A percentile compares a stretch with the other conserved stretches of the same genome.
Conservation (phyloP, 2,797 vertebrate genomes). For the Lepilemur septentrionalis region DNA sequence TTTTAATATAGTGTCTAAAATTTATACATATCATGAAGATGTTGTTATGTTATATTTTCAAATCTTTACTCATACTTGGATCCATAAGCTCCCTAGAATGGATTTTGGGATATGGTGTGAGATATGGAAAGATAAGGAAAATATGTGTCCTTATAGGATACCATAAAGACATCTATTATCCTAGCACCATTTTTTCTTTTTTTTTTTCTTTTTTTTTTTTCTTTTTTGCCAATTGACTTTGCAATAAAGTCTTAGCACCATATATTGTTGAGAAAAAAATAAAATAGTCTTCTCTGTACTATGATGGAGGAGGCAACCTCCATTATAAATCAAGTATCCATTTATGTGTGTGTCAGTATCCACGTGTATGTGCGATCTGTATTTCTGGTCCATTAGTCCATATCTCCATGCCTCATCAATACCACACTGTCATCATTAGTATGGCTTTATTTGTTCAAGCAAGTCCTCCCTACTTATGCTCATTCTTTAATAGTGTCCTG, state of each 20-base stretch:
- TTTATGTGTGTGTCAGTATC: neutral
- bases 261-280: neutral
- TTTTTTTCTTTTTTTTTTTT: too few relatives aligned
- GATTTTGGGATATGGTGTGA: neutral
- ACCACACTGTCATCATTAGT: neutral
- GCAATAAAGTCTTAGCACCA: neutral
- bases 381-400: neutral
- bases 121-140: neutral
- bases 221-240: too few relatives aligned
- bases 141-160: neutral
- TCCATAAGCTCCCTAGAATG: neutral
- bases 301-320: neutral
- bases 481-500: neutral
- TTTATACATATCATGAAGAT: neutral
- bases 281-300: neutral
- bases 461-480: neutral
- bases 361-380: neutral
- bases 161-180: neutral
- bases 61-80: neutral
- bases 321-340: neutral
- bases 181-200: neutral
- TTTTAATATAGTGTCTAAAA: neutral
- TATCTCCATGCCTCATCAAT: neutral
- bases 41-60: neutral
- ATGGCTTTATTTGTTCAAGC: neutral